A percentile compares a stretch with the other conserved stretches of the same genome.
Evolutionary conservation across 2,797 vertebrate genomes (phyloP).

Genomic region (Coccyzus lansbergi): DNA sequence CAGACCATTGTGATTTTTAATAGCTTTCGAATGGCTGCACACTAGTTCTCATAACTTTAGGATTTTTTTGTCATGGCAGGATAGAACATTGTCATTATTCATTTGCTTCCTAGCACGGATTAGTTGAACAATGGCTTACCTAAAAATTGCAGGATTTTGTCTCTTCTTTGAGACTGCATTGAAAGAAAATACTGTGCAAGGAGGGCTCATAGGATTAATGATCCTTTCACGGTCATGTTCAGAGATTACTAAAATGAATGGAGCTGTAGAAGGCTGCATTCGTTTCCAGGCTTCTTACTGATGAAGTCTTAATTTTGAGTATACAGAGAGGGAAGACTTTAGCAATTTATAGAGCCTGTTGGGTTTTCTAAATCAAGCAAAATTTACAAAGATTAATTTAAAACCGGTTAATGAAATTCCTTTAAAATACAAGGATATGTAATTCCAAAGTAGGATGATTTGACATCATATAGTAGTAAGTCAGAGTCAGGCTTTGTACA

Average conservation of each 20-base stretch:
- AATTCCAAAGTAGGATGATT: not conserved
- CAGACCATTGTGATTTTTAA: not conserved
- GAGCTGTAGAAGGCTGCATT: not conserved
- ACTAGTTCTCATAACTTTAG: not conserved
- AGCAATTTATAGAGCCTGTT: not conserved
- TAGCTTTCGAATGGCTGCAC: not conserved
- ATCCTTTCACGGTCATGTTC: not conserved
- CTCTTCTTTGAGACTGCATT: not conserved
- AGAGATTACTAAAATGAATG: not conserved
- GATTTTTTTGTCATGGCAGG: not conserved
- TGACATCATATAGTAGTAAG: not conserved
- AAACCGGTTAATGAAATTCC: not conserved
- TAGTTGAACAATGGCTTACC: not conserved
- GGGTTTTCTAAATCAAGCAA: not conserved
- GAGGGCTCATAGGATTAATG: not conserved
- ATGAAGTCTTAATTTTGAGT: not conserved
- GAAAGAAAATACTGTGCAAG: not conserved
- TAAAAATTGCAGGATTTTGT: not conserved
- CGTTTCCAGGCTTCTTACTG: not conserved
- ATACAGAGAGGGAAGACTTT: not conserved
- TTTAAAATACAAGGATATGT: not conserved
- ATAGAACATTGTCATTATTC: not conserved
- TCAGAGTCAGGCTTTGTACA: not conserved
- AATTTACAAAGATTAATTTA: not conserved
- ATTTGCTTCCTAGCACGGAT: not conserved